These are phyloP conservation scores for Sinotaia quadrata DNA, from an alignment of 2,888 invertebrate genomes.

Conservation along the genomic window DNA sequence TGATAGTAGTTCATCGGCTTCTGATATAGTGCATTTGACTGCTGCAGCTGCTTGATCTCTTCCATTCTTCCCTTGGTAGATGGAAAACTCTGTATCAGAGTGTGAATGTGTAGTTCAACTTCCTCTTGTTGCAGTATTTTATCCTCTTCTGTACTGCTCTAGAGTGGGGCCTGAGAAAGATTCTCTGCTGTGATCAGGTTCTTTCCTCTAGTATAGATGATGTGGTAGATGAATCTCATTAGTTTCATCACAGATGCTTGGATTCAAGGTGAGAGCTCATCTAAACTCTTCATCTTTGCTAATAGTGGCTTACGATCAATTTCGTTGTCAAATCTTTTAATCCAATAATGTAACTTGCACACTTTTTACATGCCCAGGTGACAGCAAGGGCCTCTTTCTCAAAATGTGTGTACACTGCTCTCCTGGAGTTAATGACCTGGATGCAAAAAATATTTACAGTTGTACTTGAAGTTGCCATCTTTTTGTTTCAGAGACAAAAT, in stretches of 20 bases:
- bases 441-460: too few species aligned
- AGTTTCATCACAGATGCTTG: neutral
- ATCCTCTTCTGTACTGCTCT: neutral
- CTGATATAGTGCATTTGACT: neutral
- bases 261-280: too few species aligned
- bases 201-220: neutral
- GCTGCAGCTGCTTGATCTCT: slow-evolving; percentile 3
- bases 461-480: too few species aligned
- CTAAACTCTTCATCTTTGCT: too few species aligned
- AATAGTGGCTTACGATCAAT: too few species aligned
- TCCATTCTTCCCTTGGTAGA: neutral
- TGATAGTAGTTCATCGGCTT: neutral
- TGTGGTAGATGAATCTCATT: neutral
- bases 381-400: too few species aligned
- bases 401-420: too few species aligned
- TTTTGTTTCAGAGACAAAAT: too few species aligned
- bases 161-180: neutral
- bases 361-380: too few species aligned
- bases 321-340: too few species aligned
- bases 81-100: neutral
- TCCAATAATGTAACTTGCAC: too few species aligned
- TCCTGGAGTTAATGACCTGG: too few species aligned
- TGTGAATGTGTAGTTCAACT: neutral
- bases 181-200: neutral
- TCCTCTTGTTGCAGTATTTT: neutral